Conservation (phyloP, 2,888 invertebrate genomes). For the Chrysolina haemoptera region DNA sequence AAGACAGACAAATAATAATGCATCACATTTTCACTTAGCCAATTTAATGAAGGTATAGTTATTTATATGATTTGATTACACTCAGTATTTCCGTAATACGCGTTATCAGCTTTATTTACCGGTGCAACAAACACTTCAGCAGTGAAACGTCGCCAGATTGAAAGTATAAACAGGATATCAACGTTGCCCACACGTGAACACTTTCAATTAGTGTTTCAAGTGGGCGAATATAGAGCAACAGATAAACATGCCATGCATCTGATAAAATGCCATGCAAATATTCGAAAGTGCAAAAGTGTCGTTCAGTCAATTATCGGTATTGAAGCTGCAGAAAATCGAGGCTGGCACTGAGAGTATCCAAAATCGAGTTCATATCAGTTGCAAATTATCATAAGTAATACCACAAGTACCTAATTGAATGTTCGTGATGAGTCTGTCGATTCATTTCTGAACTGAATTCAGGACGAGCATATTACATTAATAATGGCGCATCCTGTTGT, state of each 20-base stretch:
- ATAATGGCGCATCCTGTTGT: too few species aligned
- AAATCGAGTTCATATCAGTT: too few species aligned
- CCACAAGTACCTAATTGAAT: too few species aligned
- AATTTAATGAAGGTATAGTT: too few species aligned
- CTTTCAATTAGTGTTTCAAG: slow-evolving; percentile 7
- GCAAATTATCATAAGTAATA: too few species aligned
- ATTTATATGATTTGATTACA: too few species aligned
- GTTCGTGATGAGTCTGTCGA: too few species aligned
- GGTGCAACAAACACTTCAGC: background rate
- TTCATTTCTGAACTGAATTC: too few species aligned
- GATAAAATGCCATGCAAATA: slow-evolving; percentile 4
- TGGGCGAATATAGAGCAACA: background rate
- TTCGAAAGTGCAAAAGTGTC: background rate
- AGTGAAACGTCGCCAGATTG: background rate
- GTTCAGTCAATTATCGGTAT: background rate
- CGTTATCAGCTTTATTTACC: background rate
- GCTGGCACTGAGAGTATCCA: background rate
- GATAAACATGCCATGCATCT: background rate
- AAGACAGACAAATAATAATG: too few species aligned
- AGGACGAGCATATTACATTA: too few species aligned
- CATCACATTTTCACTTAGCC: too few species aligned
- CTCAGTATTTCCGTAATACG: background rate
- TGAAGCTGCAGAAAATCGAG: background rate
- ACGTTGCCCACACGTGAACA: slow-evolving; percentile 2
- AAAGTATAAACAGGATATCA: slow-evolving; percentile 4